phyloP scores from a whole-genome alignment of 1,140 invertebrate genomes.

The Arctopsyche grandis region DNA sequence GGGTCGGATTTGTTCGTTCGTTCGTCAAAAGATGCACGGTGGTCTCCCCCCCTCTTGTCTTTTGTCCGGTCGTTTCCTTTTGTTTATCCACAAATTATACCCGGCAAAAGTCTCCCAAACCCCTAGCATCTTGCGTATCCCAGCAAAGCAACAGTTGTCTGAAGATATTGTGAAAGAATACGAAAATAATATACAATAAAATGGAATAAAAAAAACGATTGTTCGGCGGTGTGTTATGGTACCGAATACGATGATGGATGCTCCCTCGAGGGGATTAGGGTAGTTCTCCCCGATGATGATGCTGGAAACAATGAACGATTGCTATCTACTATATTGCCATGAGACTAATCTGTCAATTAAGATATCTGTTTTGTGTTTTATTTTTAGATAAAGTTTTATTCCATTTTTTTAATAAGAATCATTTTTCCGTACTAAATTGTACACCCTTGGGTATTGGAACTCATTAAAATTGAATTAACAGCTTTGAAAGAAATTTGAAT shows the following conservation, averaged over 20 bases:
- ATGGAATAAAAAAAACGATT: not conserved
- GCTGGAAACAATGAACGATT: slow-evolving; percentile 23
- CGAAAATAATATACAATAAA: not conserved
- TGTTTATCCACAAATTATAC: slow-evolving; percentile 27
- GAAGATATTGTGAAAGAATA: slow-evolving; percentile 9
- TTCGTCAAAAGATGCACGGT: slow-evolving; percentile 19
- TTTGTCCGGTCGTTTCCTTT: slow-evolving; percentile 15
- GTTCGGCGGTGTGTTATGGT: no score
- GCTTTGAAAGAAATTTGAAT: no score
- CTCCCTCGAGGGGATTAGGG: not conserved
- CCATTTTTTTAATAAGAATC: not conserved
- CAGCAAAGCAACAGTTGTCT: not conserved
- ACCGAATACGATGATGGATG: not conserved
- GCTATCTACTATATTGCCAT: not conserved
- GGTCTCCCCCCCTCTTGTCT: not conserved
- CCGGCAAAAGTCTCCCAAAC: not conserved
- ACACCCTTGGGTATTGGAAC: no score
- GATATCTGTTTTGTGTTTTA: not conserved
- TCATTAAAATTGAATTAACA: no score
- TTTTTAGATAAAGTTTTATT: not conserved
- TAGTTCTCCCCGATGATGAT: not conserved
- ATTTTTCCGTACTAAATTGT: no score
- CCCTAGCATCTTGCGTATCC: not conserved
- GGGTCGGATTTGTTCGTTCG: slow-evolving; percentile 23
- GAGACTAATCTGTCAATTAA: slow-evolving; percentile 38